Conservation (phyloP, 2,888 invertebrate species). For the Chironomus tentans region DNA sequence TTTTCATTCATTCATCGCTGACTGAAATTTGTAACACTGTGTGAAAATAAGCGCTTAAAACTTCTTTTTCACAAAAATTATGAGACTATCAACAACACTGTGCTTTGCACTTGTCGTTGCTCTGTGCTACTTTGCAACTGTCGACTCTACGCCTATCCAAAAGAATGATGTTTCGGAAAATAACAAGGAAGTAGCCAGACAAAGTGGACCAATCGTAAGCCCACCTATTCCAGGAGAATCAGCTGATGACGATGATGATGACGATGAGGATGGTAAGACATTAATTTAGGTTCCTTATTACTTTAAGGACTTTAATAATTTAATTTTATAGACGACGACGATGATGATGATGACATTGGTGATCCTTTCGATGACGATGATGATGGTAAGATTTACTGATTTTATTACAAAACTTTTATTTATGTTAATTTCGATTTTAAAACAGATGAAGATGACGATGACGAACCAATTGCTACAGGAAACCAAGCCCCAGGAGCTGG, state of each 20-base stretch:
- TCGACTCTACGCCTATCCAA: background rate
- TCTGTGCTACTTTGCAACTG: slow-evolving; percentile 9
- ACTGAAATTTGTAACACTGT: background rate
- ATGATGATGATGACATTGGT: slow-evolving; percentile 20
- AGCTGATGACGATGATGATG: slow-evolving; percentile 13
- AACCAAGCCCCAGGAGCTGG: slow-evolving; percentile 16
- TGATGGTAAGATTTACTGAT: background rate
- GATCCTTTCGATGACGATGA: slow-evolving; percentile 23
- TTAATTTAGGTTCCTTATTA: background rate
- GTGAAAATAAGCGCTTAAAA: no score
- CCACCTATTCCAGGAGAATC: background rate
- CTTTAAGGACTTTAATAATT: background rate
- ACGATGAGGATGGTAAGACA: background rate
- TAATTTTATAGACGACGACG: background rate
- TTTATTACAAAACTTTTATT: background rate
- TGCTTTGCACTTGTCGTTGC: slow-evolving; percentile 9
- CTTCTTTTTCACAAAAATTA: background rate
- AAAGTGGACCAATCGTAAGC: slow-evolving; percentile 2
- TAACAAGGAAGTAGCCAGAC: slow-evolving; percentile 7
- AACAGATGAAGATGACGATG: slow-evolving; percentile 19
- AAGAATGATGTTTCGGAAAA: background rate
- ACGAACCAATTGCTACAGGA: slow-evolving; percentile 11
- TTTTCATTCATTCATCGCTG: background rate
- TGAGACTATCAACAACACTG: slow-evolving; percentile 19
- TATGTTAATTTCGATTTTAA: background rate